A percentile compares a stretch with the other conserved stretches of the same genome.
Evolutionary conservation across 2,797 vertebrate species (phyloP).

Genomic region (Eidolon dupreanum): DNA sequence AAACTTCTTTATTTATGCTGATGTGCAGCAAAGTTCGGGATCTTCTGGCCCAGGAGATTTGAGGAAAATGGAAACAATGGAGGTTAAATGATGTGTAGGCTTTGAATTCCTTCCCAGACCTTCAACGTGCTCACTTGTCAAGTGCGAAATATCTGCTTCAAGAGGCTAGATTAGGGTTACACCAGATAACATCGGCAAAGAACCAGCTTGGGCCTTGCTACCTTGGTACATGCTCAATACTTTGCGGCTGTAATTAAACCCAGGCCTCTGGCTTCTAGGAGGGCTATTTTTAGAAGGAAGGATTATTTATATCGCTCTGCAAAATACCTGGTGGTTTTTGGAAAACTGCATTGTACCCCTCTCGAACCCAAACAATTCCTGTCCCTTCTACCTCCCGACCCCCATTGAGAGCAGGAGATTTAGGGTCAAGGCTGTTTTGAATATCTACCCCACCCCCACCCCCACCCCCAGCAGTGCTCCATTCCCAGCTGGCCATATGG

Average conservation of each 20-base stretch:
- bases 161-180: neutral
- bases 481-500: slow-evolving; percentile 40
- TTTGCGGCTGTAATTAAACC: slow-evolving; percentile 12
- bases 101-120: neutral
- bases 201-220: neutral
- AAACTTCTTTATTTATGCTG: neutral
- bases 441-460: neutral
- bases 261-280: slow-evolving; percentile 25
- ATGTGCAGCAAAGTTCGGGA: neutral
- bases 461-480: neutral
- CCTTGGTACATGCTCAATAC: neutral
- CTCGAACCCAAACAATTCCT: neutral
- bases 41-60: neutral
- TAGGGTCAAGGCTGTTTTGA: slow-evolving; percentile 1
- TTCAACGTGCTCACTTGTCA: neutral
- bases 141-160: neutral
- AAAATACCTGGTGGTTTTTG: neutral
- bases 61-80: neutral
- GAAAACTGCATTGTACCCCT: neutral
- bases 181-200: neutral
- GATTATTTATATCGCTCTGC: slow-evolving; percentile 52
- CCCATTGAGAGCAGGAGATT: neutral
- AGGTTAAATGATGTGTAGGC: rapidly evolving
- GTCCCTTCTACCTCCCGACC: neutral
- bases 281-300: slow-evolving; percentile 60